These are phyloP conservation scores for Chloropsis cyanopogon DNA, from an alignment of 2,113 vertebrate species.

Conservation along the genomic window DNA sequence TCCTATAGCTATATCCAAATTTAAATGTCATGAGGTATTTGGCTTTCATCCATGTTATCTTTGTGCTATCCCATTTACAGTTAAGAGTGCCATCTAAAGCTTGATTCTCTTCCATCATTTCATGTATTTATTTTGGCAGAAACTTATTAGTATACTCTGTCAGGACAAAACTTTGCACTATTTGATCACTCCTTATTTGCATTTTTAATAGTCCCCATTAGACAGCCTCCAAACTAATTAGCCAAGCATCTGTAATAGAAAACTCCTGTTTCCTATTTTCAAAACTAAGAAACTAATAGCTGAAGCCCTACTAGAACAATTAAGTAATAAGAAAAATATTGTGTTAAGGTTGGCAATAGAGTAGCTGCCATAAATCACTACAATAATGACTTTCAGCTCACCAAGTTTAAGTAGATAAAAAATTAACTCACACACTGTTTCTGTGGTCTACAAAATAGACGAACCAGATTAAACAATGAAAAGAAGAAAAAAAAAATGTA, in stretches of 20 bases:
- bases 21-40: not conserved
- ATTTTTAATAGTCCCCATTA: slow-evolving; percentile 80
- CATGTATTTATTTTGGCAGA: slow-evolving; percentile 1
- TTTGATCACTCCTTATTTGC: slow-evolving; percentile 80
- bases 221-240: slow-evolving; percentile 79
- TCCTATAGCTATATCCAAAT: not conserved
- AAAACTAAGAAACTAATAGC: slow-evolving; percentile 75
- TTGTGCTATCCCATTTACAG: not conserved
- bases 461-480: not conserved
- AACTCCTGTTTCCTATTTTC: slow-evolving; percentile 75
- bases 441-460: not conserved
- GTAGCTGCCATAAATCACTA: slow-evolving; percentile 72
- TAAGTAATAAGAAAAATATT: slow-evolving; percentile 80
- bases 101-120: not conserved
- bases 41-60: not conserved
- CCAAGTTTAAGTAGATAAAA: slow-evolving; percentile 67
- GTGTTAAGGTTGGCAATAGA: slow-evolving; percentile 68
- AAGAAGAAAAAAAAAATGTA: not conserved
- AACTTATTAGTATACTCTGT: slow-evolving; percentile 68
- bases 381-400: slow-evolving; percentile 65
- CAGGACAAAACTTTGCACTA: slow-evolving; percentile 75
- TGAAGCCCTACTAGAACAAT: slow-evolving; percentile 74
- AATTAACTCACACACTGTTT: slow-evolving; percentile 37
- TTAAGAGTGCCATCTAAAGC: slow-evolving; percentile 3
- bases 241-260: slow-evolving; percentile 75